A percentile compares a stretch with the other conserved stretches of the same genome.
Evolutionary conservation across 2,888 invertebrate species (phyloP).

Genomic region (Pecten maximus): DNA sequence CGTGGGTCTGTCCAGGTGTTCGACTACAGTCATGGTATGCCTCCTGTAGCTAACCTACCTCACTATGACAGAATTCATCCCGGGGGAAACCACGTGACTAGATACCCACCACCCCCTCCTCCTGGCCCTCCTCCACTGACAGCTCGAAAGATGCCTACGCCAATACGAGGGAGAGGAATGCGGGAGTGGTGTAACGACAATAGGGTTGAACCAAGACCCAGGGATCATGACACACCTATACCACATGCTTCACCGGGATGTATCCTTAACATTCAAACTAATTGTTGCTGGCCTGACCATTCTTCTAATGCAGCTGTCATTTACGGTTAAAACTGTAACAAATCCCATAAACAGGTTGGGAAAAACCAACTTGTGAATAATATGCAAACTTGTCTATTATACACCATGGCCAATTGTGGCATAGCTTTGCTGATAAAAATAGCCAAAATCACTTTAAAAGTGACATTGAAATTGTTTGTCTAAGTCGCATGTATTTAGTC

Average conservation of each 20-base stretch:
- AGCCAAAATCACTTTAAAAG: too few species aligned
- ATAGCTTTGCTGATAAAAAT: too few species aligned
- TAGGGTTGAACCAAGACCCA: neutral
- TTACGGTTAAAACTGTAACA: too few species aligned
- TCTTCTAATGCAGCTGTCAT: too few species aligned
- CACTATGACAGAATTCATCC: slow-evolving; percentile 46
- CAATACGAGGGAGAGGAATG: neutral
- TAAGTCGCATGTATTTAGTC: too few species aligned
- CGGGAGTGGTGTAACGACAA: slow-evolving; percentile 26
- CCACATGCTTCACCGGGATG: slow-evolving; percentile 8
- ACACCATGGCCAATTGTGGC: too few species aligned
- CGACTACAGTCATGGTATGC: neutral
- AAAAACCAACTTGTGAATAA: too few species aligned
- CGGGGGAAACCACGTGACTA: slow-evolving; percentile 35
- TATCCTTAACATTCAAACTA: neutral
- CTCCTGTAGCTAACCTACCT: neutral
- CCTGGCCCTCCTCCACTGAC: slow-evolving; percentile 10
- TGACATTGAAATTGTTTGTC: too few species aligned
- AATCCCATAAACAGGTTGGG: too few species aligned
- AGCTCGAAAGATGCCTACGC: slow-evolving; percentile 31
- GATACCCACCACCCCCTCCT: slow-evolving; percentile 35
- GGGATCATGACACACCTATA: neutral
- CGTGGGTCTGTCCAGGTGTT: neutral
- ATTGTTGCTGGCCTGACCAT: neutral
- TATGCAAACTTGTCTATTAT: too few species aligned